Evolutionary conservation across 2,888 invertebrate genomes (phyloP), one percentile per base, ranked within the genome.

Genomic region (Diogma glabrata): DNA sequence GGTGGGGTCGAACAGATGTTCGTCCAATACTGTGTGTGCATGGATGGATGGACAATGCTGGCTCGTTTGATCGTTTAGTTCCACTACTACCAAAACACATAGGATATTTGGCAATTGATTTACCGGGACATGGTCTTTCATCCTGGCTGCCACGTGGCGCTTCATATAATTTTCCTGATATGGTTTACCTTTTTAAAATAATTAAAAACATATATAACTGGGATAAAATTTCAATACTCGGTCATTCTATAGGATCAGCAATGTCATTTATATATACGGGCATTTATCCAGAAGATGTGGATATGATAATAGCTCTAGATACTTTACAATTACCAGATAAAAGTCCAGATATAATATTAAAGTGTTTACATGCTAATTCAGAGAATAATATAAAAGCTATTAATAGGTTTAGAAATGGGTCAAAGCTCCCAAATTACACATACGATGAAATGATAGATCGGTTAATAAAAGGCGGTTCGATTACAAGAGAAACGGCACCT

Each of bases 31-130:
- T 87, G 22, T 80, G 80, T 1, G 60, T 87, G n/a, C 87, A 87
- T 61, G 87, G 87, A 0, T 84, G 84, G 82, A 81, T 78, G 67
- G 87, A 87, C 64, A 87, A 86, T 63, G 81, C 82, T 14, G 81
- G 80, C 16, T 75, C 81, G 0, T 88, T 83, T 71, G 84, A 87
- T 63, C 74, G 76, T 0, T 62, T 87, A n/a, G 75, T 79, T 6
- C 82, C 83, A 0, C 63, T 78, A 52, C 65, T 87, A 20, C 70
- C 73, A 3, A 57, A 66, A 20, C 62, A 73, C 49, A 56, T 72
- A 6, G 66, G 75, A 2, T 70, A 76, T 51, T 61, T 86, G 12
- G 77, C 82, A 1, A 66, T 84, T 19, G 84, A 84, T 64, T 70
- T 80, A 20, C 82, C 82, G 3, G 83, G 86, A 1, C 84, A 86